Percentiles rank a stretch among this genome's conserved stretches.
Conservation (phyloP, 1,140 invertebrate species). For the Anthonomus grandis region DNA sequence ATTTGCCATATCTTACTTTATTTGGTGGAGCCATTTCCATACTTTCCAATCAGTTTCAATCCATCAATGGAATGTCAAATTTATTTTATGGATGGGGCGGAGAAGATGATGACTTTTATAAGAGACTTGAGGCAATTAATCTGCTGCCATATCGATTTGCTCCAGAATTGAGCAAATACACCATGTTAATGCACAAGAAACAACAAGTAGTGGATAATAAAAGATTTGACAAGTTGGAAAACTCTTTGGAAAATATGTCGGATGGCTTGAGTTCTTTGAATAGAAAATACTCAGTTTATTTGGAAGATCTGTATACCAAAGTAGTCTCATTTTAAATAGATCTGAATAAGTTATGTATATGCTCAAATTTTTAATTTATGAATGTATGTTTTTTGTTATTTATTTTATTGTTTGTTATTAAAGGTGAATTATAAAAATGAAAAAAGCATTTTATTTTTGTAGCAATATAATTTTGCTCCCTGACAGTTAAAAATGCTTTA, state of each 20-base stretch:
- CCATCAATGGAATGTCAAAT: slow-evolving; percentile 91
- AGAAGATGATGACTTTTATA: slow-evolving; percentile 88
- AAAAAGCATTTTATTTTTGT: no score
- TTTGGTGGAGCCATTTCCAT: slow-evolving; percentile 79
- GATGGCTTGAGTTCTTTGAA: slow-evolving; percentile 64
- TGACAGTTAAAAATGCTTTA: no score
- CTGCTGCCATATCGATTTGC: slow-evolving; percentile 67
- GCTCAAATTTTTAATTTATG: neutral
- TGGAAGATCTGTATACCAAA: slow-evolving; percentile 38
- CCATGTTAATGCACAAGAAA: slow-evolving; percentile 71
- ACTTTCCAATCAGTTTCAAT: slow-evolving; percentile 65
- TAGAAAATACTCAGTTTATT: slow-evolving; percentile 33
- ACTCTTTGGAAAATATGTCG: slow-evolving; percentile 55
- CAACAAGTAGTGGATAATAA: slow-evolving; percentile 41
- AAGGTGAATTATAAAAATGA: no score
- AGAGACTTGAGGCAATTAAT: slow-evolving; percentile 53
- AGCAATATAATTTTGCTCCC: no score
- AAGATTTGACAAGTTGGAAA: slow-evolving; percentile 59
- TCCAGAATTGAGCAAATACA: slow-evolving; percentile 68
- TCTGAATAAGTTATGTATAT: no score
- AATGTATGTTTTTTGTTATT: no score
- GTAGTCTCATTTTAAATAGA: slow-evolving; percentile 29
- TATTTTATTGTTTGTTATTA: no score
- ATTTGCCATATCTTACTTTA: slow-evolving; percentile 69
- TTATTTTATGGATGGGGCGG: slow-evolving; percentile 84